Base-by-base conservation (phyloP, 2,797 vertebrate species). In the Bufotes viridis region DNA sequence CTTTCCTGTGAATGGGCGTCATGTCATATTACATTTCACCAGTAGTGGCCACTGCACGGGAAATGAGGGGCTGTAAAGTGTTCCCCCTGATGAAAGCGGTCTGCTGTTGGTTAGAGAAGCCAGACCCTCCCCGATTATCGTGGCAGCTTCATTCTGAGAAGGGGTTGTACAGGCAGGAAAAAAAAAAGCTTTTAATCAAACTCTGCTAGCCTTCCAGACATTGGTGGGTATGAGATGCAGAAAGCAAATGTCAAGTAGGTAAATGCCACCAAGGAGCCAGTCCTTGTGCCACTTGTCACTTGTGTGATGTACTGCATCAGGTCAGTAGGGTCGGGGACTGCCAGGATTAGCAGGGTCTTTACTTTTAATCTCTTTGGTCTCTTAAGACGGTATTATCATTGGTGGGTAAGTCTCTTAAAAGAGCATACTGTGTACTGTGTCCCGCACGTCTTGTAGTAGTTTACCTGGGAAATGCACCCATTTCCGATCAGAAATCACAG, bases 371-470 rank as follows among this genome's bases (percentile, higher is more conserved):
- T 85, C 83, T 78, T 85, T 85, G 83, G 60, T 78, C 60, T 85
- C 26, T 78, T 85, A 85, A 85, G 84, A 85, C 51, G 84, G 84
- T 78, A 78, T 85, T 85, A 85, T 85, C 74, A 85, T 63, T 65
- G 74, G n/a, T 78, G 75, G 74, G 58, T 85, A 85, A 85, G 72
- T 85, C 84, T 85, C 84, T 85, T 85, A 85, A 85, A 85, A 85
- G 84, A 85, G 84, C 84, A 85, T 51, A 22, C 74, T 67, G 24
- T 78, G 61, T 86, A 80, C 65, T 26, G 11, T 49, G 24, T 53
- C 51, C 74, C 51, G 53, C 49, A 53, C 13, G n/a, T 24, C 60
- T 81, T 29, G 80, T 81, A 67, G 67, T 24, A 10, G 2, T n/a
- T 10, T 20, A 20, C 7, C 22, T 53, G 13, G 0, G 15, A 18